Evolutionary conservation across 1,140 invertebrate genomes (phyloP), one percentile per base, ranked within the genome.

Genomic region (Argopecten irradians): DNA sequence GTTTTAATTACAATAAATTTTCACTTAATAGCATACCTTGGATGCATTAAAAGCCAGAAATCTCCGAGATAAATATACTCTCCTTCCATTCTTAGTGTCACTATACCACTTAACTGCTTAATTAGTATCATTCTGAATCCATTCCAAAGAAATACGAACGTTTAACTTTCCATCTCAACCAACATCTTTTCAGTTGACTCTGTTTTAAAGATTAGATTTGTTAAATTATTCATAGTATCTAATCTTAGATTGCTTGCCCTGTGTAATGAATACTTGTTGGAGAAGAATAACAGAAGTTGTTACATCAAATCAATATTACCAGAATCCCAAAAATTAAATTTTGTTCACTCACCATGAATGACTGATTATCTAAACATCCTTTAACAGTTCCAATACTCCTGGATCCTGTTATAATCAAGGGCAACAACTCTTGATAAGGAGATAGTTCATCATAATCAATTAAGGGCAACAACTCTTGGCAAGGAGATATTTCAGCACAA

Each of bases 241-340:
- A 71, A 71, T 71, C n/a, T 71, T 0, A 3, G 1, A 71, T 28
- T 71, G 55, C 55, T 71, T 71, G 55, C 28, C 8, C 7, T 8
- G 43, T 55, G 1, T 71, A 71, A 71, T 71, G 55, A 71, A 71
- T 71, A 16, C 55, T 28, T 28, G 55, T 71, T n/a, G 22, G 13
- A 71, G 55, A 28, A 71, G n/a, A 28, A 71, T 71, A 22, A 71
- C 55, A n/a, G 55, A 71, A 71, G 28, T 71, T n/a, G 1, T 71
- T 28, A 71, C 55, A 71, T n/a, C 14, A n/a, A 71, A 71, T 71
- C 55, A 71, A 71, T 71, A 71, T n/a, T n/a, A n/a, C 55, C 55
- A 28, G n/a, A n/a, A 71, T 71, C n/a, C 8, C 22, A 8, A 28
- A 71, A 1, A 71, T 71, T 28, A 71, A 71, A 71, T 71, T 28